Percentiles rank a stretch among this genome's conserved stretches.
Conservation (phyloP, 2,888 invertebrate genomes). For the Leptothorax acervorum region DNA sequence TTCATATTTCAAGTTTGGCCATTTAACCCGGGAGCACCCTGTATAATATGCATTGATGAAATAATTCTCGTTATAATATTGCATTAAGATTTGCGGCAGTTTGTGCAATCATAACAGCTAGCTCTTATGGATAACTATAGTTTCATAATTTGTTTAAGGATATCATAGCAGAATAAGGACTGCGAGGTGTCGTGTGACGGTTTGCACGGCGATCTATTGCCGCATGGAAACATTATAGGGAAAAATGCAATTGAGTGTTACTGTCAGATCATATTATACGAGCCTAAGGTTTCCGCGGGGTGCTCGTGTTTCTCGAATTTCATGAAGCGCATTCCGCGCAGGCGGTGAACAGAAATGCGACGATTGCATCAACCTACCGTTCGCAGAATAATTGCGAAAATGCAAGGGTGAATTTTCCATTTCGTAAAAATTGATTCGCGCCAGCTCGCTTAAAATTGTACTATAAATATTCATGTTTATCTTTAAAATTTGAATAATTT, state of each 20-base stretch:
- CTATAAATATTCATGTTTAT: not conserved
- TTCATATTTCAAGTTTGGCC: too few relatives aligned
- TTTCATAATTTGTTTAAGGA: slow-evolving; percentile 45
- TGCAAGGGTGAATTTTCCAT: not conserved
- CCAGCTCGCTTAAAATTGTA: not conserved
- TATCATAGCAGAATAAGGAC: slow-evolving; percentile 50
- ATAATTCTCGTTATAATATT: slow-evolving; percentile 2
- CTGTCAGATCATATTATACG: slow-evolving; percentile 83
- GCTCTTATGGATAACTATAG: slow-evolving; percentile 7
- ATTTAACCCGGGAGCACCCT: too few relatives aligned
- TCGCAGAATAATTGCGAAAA: slow-evolving; percentile 59
- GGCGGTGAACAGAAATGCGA: slow-evolving; percentile 73
- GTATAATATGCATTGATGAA: not conserved
- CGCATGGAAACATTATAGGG: slow-evolving; percentile 79
- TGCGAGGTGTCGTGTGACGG: slow-evolving; percentile 69
- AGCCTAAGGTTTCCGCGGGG: slow-evolving; percentile 80
- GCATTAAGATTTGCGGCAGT: not conserved
- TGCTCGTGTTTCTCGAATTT: slow-evolving; percentile 81
- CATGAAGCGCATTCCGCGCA: slow-evolving; percentile 79
- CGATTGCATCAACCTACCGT: slow-evolving; percentile 56
- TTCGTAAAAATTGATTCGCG: not conserved
- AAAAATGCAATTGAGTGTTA: slow-evolving; percentile 77
- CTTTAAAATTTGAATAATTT: not conserved
- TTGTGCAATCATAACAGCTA: slow-evolving; percentile 22
- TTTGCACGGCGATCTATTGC: slow-evolving; percentile 67